phyloP scores from a whole-genome alignment of 2,113 vertebrate species.

The Zapornia atra region DNA sequence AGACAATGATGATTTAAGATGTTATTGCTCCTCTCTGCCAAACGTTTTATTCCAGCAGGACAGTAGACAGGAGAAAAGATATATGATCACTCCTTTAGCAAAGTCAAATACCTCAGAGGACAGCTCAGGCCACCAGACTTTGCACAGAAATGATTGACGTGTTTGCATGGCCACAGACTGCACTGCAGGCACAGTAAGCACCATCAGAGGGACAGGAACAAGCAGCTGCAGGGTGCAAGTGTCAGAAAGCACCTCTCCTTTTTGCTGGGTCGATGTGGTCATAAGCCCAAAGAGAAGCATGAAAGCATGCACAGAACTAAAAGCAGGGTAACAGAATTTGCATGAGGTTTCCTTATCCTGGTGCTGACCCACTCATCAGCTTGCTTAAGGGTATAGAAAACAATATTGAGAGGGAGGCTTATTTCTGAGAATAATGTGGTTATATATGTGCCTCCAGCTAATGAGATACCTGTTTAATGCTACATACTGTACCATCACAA shows the following conservation, averaged over 20 bases:
- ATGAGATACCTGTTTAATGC: not conserved
- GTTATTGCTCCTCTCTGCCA: not conserved
- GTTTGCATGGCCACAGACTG: not conserved
- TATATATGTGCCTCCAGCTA: not conserved
- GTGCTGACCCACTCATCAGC: not conserved
- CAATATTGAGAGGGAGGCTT: not conserved
- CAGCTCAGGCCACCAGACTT: not conserved
- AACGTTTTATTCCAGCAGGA: not conserved
- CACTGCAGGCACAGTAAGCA: not conserved
- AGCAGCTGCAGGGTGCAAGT: not conserved
- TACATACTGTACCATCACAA: not conserved
- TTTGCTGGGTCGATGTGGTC: not conserved
- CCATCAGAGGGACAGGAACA: not conserved
- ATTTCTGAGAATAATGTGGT: not conserved
- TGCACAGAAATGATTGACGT: not conserved
- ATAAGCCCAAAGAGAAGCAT: not conserved
- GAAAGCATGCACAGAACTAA: not conserved
- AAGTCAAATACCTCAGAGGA: not conserved
- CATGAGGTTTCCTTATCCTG: not conserved
- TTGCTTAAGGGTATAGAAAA: not conserved
- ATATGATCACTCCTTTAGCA: not conserved
- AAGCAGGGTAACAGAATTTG: not conserved
- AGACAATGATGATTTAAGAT: not conserved
- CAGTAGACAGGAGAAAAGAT: not conserved
- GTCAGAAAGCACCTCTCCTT: not conserved